Evolutionary conservation across 1,140 invertebrate genomes (phyloP).

Genomic region (Hestina assimilis): DNA sequence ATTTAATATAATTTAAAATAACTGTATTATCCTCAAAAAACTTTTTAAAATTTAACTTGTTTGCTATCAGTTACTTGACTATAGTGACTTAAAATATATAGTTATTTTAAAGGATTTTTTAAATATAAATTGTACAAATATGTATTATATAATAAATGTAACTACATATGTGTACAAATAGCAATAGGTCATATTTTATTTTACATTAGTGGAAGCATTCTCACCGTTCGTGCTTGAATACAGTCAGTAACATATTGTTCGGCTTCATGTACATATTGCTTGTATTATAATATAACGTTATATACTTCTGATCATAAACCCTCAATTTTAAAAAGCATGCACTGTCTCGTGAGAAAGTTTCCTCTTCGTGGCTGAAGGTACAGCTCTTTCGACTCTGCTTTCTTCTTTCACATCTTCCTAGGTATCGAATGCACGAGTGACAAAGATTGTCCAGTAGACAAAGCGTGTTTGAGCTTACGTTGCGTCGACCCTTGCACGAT

Average conservation of each 20-base stretch:
- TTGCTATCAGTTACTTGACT: too few relatives aligned
- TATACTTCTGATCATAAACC: slow-evolving; percentile 77
- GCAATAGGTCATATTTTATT: slow-evolving; percentile 31
- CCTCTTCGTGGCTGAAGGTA: slow-evolving; percentile 82
- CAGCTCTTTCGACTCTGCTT: slow-evolving; percentile 86
- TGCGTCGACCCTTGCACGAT: slow-evolving; percentile 94
- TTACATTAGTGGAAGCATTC: slow-evolving; percentile 76
- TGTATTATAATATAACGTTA: slow-evolving; percentile 77
- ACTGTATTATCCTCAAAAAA: too few relatives aligned
- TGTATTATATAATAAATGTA: slow-evolving; percentile 32
- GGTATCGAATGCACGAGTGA: slow-evolving; percentile 94
- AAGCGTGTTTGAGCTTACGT: slow-evolving; percentile 91
- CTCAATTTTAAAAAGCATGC: slow-evolving; percentile 83
- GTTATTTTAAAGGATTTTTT: neutral
- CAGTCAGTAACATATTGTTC: slow-evolving; percentile 75
- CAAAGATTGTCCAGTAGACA: slow-evolving; percentile 93
- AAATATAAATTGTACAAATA: slow-evolving; percentile 41
- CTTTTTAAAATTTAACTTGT: too few relatives aligned
- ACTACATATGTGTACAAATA: slow-evolving; percentile 52
- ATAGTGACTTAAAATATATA: too few relatives aligned
- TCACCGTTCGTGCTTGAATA: slow-evolving; percentile 77
- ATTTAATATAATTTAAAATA: too few relatives aligned
- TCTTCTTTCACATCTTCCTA: slow-evolving; percentile 85
- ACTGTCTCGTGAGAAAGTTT: slow-evolving; percentile 86
- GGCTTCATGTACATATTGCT: slow-evolving; percentile 78